Evolutionary conservation across 37 sponge, comb jelly and placozoan genomes (phyloP).

Genomic region (Ephydatia muelleri): DNA sequence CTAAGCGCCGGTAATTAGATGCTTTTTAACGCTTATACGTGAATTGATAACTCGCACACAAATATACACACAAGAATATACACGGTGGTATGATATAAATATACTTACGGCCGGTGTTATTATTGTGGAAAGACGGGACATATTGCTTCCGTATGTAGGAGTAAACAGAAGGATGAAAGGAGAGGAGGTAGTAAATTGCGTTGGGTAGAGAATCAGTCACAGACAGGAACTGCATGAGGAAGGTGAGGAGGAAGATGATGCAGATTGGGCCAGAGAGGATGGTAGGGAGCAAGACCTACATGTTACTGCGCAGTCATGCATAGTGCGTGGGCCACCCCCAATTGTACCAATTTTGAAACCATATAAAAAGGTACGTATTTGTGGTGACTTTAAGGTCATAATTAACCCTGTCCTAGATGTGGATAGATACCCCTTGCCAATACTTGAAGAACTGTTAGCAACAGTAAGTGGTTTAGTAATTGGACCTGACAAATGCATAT

Average conservation of each 20-base stretch:
- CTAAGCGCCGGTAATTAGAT: no score
- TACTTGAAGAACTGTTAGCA: slow-evolving; percentile 37
- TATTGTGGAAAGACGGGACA: slow-evolving; percentile 15
- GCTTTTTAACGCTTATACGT: no score
- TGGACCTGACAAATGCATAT: slow-evolving; percentile 51
- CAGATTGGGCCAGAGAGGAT: neutral
- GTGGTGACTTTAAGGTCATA: slow-evolving; percentile 54
- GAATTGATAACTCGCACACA: no score
- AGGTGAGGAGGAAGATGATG: neutral
- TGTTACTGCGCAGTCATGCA: slow-evolving; percentile 22
- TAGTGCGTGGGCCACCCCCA: slow-evolving; percentile 57
- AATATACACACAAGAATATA: no score
- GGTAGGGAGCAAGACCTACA: no score
- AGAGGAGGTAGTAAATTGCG: neutral
- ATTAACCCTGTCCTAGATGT: slow-evolving; percentile 40
- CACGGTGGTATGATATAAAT: no score
- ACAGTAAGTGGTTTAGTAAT: slow-evolving; percentile 35
- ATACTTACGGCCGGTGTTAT: neutral
- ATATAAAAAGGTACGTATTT: slow-evolving; percentile 32
- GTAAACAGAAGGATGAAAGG: neutral
- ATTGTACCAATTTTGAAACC: slow-evolving; percentile 50
- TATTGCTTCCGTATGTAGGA: slow-evolving; percentile 10
- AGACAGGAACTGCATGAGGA: neutral
- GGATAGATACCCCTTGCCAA: slow-evolving; percentile 49
- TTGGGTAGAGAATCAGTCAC: neutral